Evolutionary conservation across 2,888 invertebrate species (phyloP).

Genomic region (Molanna angustata): DNA sequence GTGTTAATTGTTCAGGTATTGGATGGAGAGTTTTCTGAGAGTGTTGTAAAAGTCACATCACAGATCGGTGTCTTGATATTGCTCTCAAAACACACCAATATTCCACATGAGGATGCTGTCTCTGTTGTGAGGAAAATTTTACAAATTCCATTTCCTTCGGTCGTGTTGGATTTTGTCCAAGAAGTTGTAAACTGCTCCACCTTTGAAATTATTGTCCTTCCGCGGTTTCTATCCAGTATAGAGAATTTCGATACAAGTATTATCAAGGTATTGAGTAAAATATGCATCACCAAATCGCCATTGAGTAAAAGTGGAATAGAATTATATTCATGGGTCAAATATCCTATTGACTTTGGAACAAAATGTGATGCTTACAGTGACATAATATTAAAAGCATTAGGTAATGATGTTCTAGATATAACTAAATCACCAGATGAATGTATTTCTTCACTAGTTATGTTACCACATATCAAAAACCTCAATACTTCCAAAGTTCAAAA

Average conservation of each 20-base stretch:
- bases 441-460: constrained; percentile 52
- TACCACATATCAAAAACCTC: constrained; percentile 56
- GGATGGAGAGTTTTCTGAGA: constrained; percentile 48
- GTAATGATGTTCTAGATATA: constrained; percentile 41
- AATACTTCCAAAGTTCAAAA: constrained; percentile 42
- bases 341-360: constrained; percentile 59
- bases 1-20: constrained; percentile 55
- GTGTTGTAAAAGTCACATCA: constrained; percentile 49
- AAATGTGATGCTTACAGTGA: constrained; percentile 44
- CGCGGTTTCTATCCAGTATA: constrained; percentile 62
- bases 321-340: constrained; percentile 63
- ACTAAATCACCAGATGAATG: constrained; percentile 46
- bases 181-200: constrained; percentile 63
- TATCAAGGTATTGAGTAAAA: constrained; percentile 61
- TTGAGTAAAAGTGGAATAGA: constrained; percentile 59
- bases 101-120: constrained; percentile 72
- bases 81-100: constrained; percentile 58
- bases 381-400: constrained; percentile 42
- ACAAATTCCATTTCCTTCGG: constrained; percentile 52
- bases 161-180: constrained; percentile 64
- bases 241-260: constrained; percentile 53
- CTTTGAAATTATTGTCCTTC: constrained; percentile 71
- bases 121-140: constrained; percentile 65
- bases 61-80: constrained; percentile 60
- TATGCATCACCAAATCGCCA: constrained; percentile 66